These are phyloP conservation scores for Tursiops truncatus DNA, from an alignment of 2,113 vertebrate species.

Conservation along the genomic window DNA sequence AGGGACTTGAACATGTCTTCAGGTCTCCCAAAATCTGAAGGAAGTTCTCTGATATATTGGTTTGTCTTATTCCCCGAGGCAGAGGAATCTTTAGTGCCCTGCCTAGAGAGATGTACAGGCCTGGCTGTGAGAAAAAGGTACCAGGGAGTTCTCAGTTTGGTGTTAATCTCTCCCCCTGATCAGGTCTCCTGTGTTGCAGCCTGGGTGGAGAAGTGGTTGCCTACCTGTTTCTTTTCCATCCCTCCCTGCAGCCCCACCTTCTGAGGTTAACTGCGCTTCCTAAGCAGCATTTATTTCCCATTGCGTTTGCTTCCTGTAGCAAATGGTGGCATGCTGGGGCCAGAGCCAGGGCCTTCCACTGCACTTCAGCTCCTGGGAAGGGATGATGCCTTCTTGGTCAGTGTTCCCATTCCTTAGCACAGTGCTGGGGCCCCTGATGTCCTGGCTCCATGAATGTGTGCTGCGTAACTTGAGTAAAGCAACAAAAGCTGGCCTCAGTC, in stretches of 20 bases:
- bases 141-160: not conserved
- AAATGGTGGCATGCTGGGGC: not conserved
- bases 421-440: not conserved
- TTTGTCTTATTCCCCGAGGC: not conserved
- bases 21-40: not conserved
- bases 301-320: not conserved
- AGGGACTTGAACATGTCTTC: not conserved
- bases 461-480: not conserved
- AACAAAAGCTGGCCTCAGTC: not conserved
- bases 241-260: not conserved
- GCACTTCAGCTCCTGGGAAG: not conserved
- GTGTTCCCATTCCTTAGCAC: not conserved
- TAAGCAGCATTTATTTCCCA: not conserved
- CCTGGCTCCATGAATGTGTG: not conserved
- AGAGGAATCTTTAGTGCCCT: not conserved
- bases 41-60: not conserved
- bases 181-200: not conserved
- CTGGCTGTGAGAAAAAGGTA: not conserved
- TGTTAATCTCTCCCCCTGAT: not conserved
- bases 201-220: not conserved
- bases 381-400: not conserved
- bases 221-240: not conserved
- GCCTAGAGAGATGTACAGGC: not conserved
- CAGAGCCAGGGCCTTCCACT: not conserved
- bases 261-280: not conserved